Base-by-base conservation (phyloP, 2,113 vertebrate genomes). In the Propithecus coquereli region DNA sequence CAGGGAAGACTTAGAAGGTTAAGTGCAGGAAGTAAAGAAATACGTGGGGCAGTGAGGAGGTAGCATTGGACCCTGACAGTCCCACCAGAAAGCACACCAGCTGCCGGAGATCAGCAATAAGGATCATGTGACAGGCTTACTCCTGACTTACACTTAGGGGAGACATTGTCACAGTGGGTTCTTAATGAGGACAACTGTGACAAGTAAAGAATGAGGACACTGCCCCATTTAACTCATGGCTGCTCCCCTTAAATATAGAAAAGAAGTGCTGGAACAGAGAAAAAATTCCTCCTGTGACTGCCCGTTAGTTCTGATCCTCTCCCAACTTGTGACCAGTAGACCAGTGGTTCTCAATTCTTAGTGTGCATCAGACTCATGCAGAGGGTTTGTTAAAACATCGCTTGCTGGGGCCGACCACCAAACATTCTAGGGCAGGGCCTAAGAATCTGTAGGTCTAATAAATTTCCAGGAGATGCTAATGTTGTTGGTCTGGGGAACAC, bases 101-200 rank as follows among this genome's bases (percentile, higher is more conserved):
- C 37, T 82, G 43, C 65, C 85, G 34, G 90, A 52, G 76, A 70
- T 52, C 66, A 68, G 65, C 73, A 82, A 84, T 45, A 37, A 90
- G 74, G 23, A 23, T 50, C 63, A 18, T 22, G 59, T 59, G 50
- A 50, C 91, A 84, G 65, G 50, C 63, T 94, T 25, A 20, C 45
- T 59, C 66, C 45, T 47, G 30, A 77, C 91, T 91, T 83, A 70
- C 22, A 86, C 93, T 95, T 91, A 66, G 45, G 86, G 91, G 92
- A 98, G 66, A 86, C 74, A 95, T 97, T 97, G 97, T 93, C 96
- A 87, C 96, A 93, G 91, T 87, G 90, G 63, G 82, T 74, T 96
- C 83, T 91, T 97, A 97, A 97, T 94, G 87, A 97, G 93, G 94
- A 94, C 86, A 91, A 45, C 83, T 54, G 86, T 97, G 83, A 87